Evolutionary conservation across 2,888 invertebrate genomes (phyloP), one percentile per base, ranked within the genome.

Genomic region (Trachelus iudaicus): DNA sequence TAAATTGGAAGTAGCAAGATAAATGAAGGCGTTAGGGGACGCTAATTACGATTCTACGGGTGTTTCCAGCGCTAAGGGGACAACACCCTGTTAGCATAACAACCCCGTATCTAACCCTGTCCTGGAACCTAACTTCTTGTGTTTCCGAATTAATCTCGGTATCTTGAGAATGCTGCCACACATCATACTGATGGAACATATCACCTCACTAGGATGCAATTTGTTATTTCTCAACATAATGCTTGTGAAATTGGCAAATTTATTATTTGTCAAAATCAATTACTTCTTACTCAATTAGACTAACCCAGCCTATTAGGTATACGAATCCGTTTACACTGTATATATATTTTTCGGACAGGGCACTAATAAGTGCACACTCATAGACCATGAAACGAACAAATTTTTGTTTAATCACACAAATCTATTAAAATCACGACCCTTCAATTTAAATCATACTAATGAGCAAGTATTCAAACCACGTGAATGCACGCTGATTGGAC

Each of bases 1-100:
- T 74, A 83, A 81, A 84, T 83, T 83, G 81, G 76, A 81, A 81
- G 82, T 83, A 83, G 82, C 79, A 80, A 84, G 85, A 84, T 81
- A 81, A 85, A 83, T 79, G 81, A 83, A 83, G 81, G 80, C 77
- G 82, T 81, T 82, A 77, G 82, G 82, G 81, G 79, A 77, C 76
- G 84, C 82, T 85, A 87, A 84, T 85, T 84, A 81, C 82, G 79
- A 84, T 84, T 85, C 81, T 71, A 76, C 77, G 80, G 83, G 77
- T 80, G 75, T 79, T 82, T 76, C 77, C 78, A 74, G 74, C 78
- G 77, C 74, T 79, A 82, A 83, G 81, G 81, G 84, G 83, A 83
- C 84, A 81, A 81, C 79, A 79, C 81, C 71, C 74, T 81, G 77
- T 85, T 85, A 80, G 81, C 77, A 79, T 77, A 85, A 82, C 80